Base-by-base conservation (phyloP, 1,140 invertebrate species). In the Amphibalanus amphitrite region DNA sequence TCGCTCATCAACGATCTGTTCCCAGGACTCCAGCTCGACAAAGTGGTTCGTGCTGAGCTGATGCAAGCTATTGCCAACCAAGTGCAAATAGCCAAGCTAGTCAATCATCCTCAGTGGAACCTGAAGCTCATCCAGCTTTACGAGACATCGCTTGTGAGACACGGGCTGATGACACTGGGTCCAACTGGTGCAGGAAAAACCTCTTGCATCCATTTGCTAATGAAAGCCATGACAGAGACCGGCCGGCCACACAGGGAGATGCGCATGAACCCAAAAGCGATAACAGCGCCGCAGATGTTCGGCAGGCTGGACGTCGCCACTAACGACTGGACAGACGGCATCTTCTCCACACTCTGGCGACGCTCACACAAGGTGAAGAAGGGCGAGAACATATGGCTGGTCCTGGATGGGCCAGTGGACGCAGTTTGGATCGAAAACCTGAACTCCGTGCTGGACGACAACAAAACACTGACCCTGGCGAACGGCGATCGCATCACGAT, bases 181-280 rank as follows among this genome's bases (percentile, higher is more conserved):
- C 95, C 95, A 3, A 89, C 82, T 72, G 94, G 95, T 15, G 91
- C 93, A 25, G 95, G 95, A 0, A 97, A 98, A 82, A 94, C 93
- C 0, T 88, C 88, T 68, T 97, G 95, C 77, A 97, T 97, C 75
- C 92, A 96, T 71, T 90, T 86, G 0, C 81, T 98, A n/a, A 97
- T 97, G 93, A 92, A 88, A 79, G 87, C 94, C 1, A 82, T 97
- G 10, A 59, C 6, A 1, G 47, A 8, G 10, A 59, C 47, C 47
- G 47, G 10, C 47, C 47, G 47, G 1, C 10, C 47, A 59, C 47
- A 59, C 76, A 89, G 90, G 74, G 95, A 98, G 84, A 94, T 97
- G 92, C 82, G 95, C 74, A 97, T 98, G 94, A 98, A 98, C 83
- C 95, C 95, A 0, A 97, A 97, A 83, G 93, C 95, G 38, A 97